These are phyloP conservation scores for Listronotus bonariensis DNA, from an alignment of 1,140 invertebrate species.

Conservation along the genomic window DNA sequence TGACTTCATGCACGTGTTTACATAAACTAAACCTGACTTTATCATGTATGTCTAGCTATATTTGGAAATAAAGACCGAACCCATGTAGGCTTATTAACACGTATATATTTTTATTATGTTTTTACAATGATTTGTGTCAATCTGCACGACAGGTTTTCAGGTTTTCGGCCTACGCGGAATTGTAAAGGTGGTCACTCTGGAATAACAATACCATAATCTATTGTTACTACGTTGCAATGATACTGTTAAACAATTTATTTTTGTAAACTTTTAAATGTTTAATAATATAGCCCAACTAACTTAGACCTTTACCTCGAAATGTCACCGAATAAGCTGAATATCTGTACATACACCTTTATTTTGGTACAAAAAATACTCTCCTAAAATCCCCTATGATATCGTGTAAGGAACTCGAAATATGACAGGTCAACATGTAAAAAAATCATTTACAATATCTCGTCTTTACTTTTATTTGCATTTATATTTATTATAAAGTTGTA, in stretches of 20 bases:
- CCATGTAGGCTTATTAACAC: constrained; percentile 36
- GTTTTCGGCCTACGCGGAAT: constrained; percentile 13
- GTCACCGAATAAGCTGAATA: no score
- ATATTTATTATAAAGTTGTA: no score
- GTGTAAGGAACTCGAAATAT: no score
- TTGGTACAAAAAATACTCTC: no score
- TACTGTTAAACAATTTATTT: not conserved
- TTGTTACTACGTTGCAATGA: not conserved
- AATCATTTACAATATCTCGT: no score
- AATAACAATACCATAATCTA: not conserved
- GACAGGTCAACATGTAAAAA: no score
- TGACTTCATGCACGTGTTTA: constrained; percentile 32
- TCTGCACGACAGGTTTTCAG: constrained; percentile 3
- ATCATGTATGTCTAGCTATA: constrained; percentile 14
- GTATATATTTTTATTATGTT: constrained; percentile 23
- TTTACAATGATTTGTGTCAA: constrained; percentile 28
- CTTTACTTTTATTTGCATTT: no score
- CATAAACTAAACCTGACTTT: constrained; percentile 23
- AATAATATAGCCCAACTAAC: no score
- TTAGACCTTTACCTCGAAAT: no score
- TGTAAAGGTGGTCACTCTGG: not conserved
- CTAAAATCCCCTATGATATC: no score
- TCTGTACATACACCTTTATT: no score
- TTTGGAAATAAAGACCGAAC: constrained; percentile 26
- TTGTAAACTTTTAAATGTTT: no score